Conservation (phyloP, 2,113 vertebrate genomes). For the Otus sunia region DNA sequence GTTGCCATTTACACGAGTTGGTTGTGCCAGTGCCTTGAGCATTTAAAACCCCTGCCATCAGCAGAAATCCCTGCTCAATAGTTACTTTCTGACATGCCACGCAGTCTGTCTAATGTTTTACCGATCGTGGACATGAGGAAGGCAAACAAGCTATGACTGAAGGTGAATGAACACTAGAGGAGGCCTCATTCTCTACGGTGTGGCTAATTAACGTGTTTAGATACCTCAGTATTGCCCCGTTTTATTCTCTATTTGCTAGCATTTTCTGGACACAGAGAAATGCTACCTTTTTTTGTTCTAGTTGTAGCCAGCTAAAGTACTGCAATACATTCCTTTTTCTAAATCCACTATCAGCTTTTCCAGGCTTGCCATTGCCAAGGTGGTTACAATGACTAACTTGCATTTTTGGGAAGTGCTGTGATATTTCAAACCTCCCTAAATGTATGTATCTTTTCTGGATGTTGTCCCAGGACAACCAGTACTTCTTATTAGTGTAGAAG, state of each 20-base stretch:
- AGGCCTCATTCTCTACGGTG: constrained; percentile 32
- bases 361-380: not conserved
- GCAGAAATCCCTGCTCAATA: constrained; percentile 68
- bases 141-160: constrained; percentile 17
- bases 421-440: constrained; percentile 38
- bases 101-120: constrained; percentile 34
- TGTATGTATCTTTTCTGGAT: constrained; percentile 39
- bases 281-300: not conserved
- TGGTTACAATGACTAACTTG: not conserved
- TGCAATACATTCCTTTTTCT: not conserved
- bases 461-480: constrained; percentile 10
- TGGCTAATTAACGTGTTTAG: constrained; percentile 50
- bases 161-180: constrained; percentile 54
- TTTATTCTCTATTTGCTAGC: constrained; percentile 49
- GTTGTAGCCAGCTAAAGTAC: constrained; percentile 7
- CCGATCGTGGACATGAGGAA: not conserved
- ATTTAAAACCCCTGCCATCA: constrained; percentile 69
- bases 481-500: constrained; percentile 9
- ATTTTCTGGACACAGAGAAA: constrained; percentile 37
- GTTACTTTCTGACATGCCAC: constrained; percentile 53
- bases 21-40: constrained; percentile 28
- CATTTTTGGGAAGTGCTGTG: constrained; percentile 1
- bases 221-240: constrained; percentile 5
- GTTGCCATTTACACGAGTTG: constrained; percentile 24
- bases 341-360: constrained; percentile 4